Percentiles rank a stretch among this genome's conserved stretches.
Evolutionary conservation across 2,113 vertebrate genomes (phyloP).

Genomic region (Chaetodon auriga): DNA sequence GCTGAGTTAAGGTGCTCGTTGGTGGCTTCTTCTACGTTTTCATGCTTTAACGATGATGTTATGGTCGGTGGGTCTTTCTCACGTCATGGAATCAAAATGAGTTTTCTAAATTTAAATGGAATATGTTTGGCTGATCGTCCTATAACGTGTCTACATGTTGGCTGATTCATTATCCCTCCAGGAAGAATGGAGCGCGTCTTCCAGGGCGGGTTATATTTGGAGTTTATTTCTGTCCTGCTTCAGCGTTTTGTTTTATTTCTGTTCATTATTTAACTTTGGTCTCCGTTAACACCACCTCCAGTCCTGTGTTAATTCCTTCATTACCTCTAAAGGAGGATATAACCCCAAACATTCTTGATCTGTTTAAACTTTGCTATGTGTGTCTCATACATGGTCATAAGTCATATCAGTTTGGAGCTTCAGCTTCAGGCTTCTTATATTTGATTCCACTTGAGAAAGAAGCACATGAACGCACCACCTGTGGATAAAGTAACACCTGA

Average conservation of each 20-base stretch:
- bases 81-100: neutral
- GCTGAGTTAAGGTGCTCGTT: neutral
- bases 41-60: neutral
- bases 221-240: conserved; percentile 13
- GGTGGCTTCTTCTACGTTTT: neutral
- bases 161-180: conserved; percentile 6
- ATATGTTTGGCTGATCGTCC: no score
- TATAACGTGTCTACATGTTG: neutral
- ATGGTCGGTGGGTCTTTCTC: neutral
- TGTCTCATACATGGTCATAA: neutral
- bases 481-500: no score
- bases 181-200: neutral
- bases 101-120: neutral
- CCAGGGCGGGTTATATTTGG: neutral
- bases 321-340: neutral
- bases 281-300: neutral
- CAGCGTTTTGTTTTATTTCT: neutral
- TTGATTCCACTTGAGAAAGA: neutral
- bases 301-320: neutral
- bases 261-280: neutral
- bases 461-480: neutral
- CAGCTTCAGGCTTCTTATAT: neutral
- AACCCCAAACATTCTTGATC: no score
- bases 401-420: neutral
- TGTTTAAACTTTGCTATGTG: neutral